Percentiles rank a stretch among this genome's conserved stretches.
phyloP scores from a whole-genome alignment of 2,888 invertebrate species.

The Nipponacmea schrenckii region DNA sequence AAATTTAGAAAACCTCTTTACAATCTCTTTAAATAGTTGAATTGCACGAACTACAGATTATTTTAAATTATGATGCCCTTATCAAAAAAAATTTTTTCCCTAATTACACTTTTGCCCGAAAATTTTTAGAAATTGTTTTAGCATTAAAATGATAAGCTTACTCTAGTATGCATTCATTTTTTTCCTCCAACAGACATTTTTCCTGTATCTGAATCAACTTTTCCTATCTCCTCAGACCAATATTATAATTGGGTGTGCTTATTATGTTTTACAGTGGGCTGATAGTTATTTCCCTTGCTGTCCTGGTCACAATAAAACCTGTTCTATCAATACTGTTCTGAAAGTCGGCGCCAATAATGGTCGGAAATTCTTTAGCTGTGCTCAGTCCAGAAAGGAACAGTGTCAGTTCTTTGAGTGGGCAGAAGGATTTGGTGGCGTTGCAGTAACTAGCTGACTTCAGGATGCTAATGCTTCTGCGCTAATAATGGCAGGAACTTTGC shows the following conservation, averaged over 20 bases:
- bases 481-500: no score
- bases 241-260: no score
- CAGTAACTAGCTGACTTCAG: no score
- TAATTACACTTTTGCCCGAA: no score
- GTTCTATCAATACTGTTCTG: slow-evolving; percentile 48
- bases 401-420: slow-evolving; percentile 45
- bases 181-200: background rate
- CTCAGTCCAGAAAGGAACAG: slow-evolving; percentile 44
- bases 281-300: slow-evolving; percentile 52
- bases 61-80: no score
- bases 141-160: background rate
- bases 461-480: no score
- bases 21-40: no score
- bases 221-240: no score
- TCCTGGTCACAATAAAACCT: slow-evolving; percentile 47
- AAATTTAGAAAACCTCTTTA: no score
- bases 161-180: background rate
- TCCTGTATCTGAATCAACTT: no score
- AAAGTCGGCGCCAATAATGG: slow-evolving; percentile 56
- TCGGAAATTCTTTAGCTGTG: slow-evolving; percentile 51
- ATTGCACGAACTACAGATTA: no score
- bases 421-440: background rate
- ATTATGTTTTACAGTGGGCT: slow-evolving; percentile 49
- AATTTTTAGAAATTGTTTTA: background rate
- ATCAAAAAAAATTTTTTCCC: no score